Percentiles rank a stretch among this genome's conserved stretches.
Evolutionary conservation across 2,113 vertebrate species (phyloP).

Genomic region (Rhabdornis inornatus): DNA sequence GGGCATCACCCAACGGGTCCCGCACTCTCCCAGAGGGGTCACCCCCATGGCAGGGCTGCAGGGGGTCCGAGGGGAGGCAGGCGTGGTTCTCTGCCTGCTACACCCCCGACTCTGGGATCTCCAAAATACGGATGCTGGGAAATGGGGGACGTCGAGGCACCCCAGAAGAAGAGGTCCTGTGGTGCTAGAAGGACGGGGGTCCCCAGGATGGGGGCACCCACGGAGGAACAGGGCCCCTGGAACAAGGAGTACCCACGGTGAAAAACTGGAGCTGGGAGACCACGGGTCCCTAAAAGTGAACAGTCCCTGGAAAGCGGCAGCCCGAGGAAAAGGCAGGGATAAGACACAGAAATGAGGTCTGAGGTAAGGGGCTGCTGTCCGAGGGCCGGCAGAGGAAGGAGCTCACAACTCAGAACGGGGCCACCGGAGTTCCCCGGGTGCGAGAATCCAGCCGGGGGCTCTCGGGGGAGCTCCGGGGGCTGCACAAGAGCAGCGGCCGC

Average conservation of each 20-base stretch:
- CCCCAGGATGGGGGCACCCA: not conserved
- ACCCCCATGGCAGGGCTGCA: not conserved
- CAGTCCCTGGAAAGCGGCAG: not conserved
- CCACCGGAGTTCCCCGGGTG: accelerated
- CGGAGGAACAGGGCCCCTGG: not conserved
- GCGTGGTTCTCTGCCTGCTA: not conserved
- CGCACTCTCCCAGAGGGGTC: not conserved
- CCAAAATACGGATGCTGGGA: not conserved
- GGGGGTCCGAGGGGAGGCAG: no score
- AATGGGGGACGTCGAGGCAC: accelerated
- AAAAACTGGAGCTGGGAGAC: not conserved
- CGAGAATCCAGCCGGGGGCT: not conserved
- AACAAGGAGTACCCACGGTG: no score
- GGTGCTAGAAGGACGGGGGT: not conserved
- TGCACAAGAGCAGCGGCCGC: not conserved
- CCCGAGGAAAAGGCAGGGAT: not conserved
- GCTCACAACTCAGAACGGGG: accelerated
- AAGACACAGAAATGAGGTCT: not conserved
- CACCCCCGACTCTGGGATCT: not conserved
- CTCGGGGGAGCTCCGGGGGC: not conserved
- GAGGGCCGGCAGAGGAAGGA: not conserved
- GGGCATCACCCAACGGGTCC: not conserved
- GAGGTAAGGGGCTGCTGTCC: not conserved
- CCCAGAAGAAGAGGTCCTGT: not conserved
- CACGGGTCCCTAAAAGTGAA: not conserved